Percentiles rank a stretch among this genome's conserved stretches.
These are phyloP conservation scores for Menura novaehollandiae DNA, from an alignment of 2,113 vertebrate species.

Conservation along the genomic window DNA sequence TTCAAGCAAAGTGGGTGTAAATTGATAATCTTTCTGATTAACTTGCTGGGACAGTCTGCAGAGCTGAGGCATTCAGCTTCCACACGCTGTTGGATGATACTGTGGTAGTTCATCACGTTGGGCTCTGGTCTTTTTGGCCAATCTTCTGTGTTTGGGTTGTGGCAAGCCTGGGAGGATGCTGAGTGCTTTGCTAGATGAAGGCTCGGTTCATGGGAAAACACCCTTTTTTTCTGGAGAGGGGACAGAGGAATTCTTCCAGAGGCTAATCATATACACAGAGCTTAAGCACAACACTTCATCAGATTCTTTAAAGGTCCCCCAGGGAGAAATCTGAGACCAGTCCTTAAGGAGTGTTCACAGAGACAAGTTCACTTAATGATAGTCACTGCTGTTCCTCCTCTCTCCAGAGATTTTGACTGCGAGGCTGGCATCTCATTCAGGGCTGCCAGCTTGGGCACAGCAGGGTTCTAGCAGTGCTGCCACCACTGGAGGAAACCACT, in stretches of 20 bases:
- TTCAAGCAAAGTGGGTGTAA: slow-evolving; percentile 27
- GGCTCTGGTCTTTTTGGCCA: neutral
- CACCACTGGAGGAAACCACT: neutral
- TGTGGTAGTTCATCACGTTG: neutral
- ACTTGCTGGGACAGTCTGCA: slow-evolving; percentile 7
- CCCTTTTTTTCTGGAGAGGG: neutral
- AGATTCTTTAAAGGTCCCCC: neutral
- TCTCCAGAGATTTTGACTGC: neutral
- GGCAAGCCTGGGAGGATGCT: neutral
- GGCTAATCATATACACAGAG: neutral
- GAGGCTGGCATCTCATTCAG: neutral
- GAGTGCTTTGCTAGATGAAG: neutral
- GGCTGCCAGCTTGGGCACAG: neutral
- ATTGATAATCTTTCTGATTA: slow-evolving; percentile 12
- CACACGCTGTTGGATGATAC: neutral
- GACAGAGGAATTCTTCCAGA: neutral
- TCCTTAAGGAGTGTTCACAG: neutral
- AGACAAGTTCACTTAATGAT: neutral
- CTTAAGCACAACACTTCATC: neutral
- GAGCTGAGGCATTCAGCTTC: neutral
- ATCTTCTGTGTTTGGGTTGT: neutral
- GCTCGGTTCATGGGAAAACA: neutral
- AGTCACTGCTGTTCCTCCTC: neutral
- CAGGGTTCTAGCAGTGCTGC: neutral
- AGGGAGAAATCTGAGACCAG: neutral